Conservation (phyloP, 2,113 vertebrate genomes). For the Xenopus laevis region DNA sequence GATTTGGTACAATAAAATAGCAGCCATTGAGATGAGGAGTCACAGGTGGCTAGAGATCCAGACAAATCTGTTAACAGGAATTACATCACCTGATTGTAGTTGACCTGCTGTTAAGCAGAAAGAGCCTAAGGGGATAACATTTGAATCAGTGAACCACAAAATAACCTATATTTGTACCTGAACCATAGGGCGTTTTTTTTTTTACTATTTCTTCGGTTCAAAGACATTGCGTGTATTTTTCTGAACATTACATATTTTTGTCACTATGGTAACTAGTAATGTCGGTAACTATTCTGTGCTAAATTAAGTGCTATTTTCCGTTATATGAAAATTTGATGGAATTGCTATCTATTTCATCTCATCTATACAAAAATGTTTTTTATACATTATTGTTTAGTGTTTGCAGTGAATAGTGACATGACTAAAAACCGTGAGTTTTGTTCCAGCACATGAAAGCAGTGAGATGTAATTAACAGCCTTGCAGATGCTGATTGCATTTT, state of each 20-base stretch:
- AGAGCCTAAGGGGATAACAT: slow-evolving; percentile 42
- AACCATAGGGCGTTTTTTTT: slow-evolving; percentile 32
- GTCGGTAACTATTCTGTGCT: slow-evolving; percentile 36
- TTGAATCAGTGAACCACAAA: slow-evolving; percentile 41
- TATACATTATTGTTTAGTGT: no score
- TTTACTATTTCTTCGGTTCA: slow-evolving; percentile 16
- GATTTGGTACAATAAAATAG: slow-evolving; percentile 41
- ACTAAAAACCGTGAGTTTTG: no score
- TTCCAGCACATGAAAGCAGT: no score
- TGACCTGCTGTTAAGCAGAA: slow-evolving; percentile 39
- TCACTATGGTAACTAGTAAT: slow-evolving; percentile 43
- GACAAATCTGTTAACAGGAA: slow-evolving; percentile 37
- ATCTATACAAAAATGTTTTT: neutral
- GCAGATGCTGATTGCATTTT: no score
- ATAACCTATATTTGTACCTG: slow-evolving; percentile 33
- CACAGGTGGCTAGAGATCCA: slow-evolving; percentile 29
- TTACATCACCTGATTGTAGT: slow-evolving; percentile 40
- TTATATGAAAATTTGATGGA: slow-evolving; percentile 38
- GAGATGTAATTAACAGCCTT: no score
- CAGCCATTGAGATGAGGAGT: slow-evolving; percentile 32
- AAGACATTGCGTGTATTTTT: slow-evolving; percentile 33
- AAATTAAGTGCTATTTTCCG: slow-evolving; percentile 39
- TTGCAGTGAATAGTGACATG: no score
- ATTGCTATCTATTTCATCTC: slow-evolving; percentile 37
- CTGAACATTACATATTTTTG: slow-evolving; percentile 42